Percentiles rank a stretch among this genome's conserved stretches.
These are phyloP conservation scores for Reticulitermes lucifugus DNA, from an alignment of 2,888 invertebrate genomes.

Conservation along the genomic window DNA sequence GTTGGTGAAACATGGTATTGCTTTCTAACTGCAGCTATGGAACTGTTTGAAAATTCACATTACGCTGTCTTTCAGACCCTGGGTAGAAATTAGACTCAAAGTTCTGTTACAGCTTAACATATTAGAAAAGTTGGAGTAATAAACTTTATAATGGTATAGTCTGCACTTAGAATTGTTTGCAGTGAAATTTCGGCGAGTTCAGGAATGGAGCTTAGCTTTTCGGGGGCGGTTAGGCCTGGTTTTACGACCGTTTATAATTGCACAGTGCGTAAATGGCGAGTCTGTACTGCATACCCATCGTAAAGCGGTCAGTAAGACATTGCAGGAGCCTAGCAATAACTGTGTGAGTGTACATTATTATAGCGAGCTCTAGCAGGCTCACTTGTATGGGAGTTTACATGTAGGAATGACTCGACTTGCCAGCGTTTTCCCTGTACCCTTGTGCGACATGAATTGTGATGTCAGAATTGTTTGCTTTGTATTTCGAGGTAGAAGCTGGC, in stretches of 20 bases:
- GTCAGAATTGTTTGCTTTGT: too few relatives aligned
- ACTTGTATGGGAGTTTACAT: too few relatives aligned
- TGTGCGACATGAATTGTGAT: too few relatives aligned
- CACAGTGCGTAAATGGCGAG: not conserved
- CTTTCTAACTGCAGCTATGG: not conserved
- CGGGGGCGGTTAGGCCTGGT: not conserved
- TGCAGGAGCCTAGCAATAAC: too few relatives aligned
- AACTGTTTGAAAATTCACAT: not conserved
- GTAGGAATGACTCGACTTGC: too few relatives aligned
- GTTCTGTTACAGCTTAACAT: not conserved
- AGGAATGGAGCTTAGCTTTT: not conserved
- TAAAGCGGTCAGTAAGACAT: not conserved
- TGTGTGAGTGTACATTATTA: too few relatives aligned
- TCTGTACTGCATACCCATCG: not conserved
- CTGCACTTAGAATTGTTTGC: not conserved
- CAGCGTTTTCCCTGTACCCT: too few relatives aligned
- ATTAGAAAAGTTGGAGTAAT: not conserved
- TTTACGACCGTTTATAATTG: not conserved
- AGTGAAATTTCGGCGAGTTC: not conserved
- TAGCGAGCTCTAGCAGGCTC: too few relatives aligned
- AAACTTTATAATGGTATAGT: not conserved
- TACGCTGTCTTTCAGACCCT: not conserved
- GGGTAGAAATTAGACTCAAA: not conserved
- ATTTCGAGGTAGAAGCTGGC: too few relatives aligned
- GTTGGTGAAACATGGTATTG: not conserved